A percentile compares a stretch with the other conserved stretches of the same genome.
phyloP scores from a whole-genome alignment of 2,888 invertebrate genomes.

The Pheosia tremula region DNA sequence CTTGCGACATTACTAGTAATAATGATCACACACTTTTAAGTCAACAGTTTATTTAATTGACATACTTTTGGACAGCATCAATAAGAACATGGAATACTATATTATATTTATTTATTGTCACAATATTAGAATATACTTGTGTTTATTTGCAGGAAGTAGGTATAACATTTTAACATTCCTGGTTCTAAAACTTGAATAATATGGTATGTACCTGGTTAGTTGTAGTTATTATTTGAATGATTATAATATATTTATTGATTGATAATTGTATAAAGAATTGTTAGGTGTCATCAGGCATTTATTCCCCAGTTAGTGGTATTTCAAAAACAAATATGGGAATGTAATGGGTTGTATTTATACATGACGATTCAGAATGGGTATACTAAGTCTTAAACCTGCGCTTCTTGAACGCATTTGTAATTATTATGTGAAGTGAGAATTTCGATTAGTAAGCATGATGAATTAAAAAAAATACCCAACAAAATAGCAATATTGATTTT shows the following conservation, averaged over 20 bases:
- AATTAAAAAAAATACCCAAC: too few relatives aligned
- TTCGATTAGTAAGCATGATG: too few relatives aligned
- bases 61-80: conserved; percentile 61
- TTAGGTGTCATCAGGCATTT: too few relatives aligned
- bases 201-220: neutral
- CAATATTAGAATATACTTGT: conserved; percentile 40
- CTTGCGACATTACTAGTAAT: neutral
- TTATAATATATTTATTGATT: neutral
- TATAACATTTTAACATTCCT: conserved; percentile 40
- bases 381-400: too few relatives aligned
- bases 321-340: too few relatives aligned
- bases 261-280: neutral
- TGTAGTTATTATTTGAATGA: neutral
- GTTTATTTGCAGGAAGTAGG: conserved; percentile 20
- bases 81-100: conserved; percentile 43
- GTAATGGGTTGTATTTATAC: too few relatives aligned
- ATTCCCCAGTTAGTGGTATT: too few relatives aligned
- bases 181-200: conserved; percentile 4
- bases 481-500: too few relatives aligned
- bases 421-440: too few relatives aligned
- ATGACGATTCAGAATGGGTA: too few relatives aligned
- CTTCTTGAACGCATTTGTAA: too few relatives aligned
- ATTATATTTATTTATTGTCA: conserved; percentile 68
- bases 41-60: conserved; percentile 73
- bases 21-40: conserved; percentile 27